Evolutionary conservation across 2,888 invertebrate species (phyloP), one percentile per base, ranked within the genome.

Genomic region (Pogonocherus hispidulus): DNA sequence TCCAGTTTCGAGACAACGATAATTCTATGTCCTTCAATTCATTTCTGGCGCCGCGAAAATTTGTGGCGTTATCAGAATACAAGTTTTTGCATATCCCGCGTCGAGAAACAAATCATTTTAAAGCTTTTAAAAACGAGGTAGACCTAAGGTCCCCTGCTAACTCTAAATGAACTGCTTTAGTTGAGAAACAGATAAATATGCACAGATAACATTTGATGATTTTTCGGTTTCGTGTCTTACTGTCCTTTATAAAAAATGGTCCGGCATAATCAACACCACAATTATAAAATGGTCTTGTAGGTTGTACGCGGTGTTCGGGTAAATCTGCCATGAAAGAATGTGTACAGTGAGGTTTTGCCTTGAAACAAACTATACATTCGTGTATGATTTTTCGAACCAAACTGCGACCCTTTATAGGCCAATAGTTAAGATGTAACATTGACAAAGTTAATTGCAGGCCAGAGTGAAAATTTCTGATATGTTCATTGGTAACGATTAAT

Each of bases 1-100:
- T 19, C 6, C 4, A 14, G 2, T 20, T 37, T 41, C n/a, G 11
- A n/a, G 19, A 22, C 20, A 56, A 9, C 2, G 32, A n/a, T 16
- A 69, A 6, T 47, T n/a, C n/a, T n/a, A n/a, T n/a, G n/a, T 46
- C 57, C 9, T 52, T 46, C 37, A 70, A 63, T 37, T 71, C 57
- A 32, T 46, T 57, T 41, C 71, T 70, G 0, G 82, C 81, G 2
- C 80, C 82, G 1, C 81, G 73, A 47, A 74, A 72, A 49, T 66
- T 70, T 1, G 63, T 52, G 9, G 64, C 73, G 44, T 68, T 66
- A 41, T 71, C 69, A 5, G 54, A 59, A 51, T 69, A 69, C n/a
- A 73, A 59, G 18, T 65, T 16, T 14, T 63, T 47, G 19, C 68
- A 66, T 9, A 71, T 9, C 54, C 72, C 69, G 0, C 74, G 63